Base-by-base conservation (phyloP, 1,140 invertebrate species). In the Drosophila malerkotliana region DNA sequence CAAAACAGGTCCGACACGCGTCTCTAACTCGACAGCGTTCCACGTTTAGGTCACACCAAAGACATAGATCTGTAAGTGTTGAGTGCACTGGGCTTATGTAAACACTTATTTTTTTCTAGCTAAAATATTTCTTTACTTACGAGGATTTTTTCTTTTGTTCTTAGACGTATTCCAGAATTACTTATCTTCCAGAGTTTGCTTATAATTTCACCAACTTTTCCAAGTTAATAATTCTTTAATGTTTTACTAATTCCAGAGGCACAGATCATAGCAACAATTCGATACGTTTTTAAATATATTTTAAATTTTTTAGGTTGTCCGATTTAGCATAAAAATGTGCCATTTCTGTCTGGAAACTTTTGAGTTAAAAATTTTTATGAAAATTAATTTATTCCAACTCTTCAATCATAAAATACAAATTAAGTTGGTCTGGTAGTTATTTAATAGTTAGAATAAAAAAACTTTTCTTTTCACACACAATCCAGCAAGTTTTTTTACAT, bases 1-100 rank as follows among this genome's bases (percentile, higher is more conserved):
- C 53, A 82, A 80, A 89, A 78, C 93, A 95, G 94, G 94, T 95
- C 92, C 94, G 94, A 92, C 95, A 95, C 92, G 94, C 94, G 91
- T 95, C 95, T 91, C 93, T 95, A 92, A 95, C 95, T 92, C 94
- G 95, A 91, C 94, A 95, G 92, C 93, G 93, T 91, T 93, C 93
- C 74, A 93, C 93, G 83, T 94, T 93, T 92, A 95, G 95, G 93
- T 93, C 94, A 90, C 95, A 95, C 92, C 93, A 95, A 92, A 94
- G 95, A 77, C 94, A 95, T 92, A 94, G 94, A 93, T 95, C 95
- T 93, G 95, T 95, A 94, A 95, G 95, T 95, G 92, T 82, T 90
- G 72, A 75, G 79, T 88, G 79, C 79, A 88, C 83, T 77, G 84
- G 83, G 84, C 84, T 83, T 89, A 60, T 75, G 56, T 83, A 62